A percentile compares a stretch with the other conserved stretches of the same genome.
Evolutionary conservation across 2,888 invertebrate species (phyloP).

Genomic region (Cephus sareptanus): DNA sequence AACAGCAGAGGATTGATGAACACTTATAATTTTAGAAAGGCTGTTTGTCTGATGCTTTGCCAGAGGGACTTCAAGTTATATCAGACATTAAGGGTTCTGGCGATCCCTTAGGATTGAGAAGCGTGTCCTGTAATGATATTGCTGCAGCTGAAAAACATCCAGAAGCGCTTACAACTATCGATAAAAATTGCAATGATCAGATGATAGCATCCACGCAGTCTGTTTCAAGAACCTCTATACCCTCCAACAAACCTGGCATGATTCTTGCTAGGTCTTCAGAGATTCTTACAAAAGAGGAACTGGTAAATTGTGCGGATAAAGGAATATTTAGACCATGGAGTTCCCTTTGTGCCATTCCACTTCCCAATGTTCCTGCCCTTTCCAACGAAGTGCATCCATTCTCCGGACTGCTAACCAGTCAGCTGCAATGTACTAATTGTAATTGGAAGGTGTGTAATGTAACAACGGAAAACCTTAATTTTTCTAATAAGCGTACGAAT

Average conservation of each 20-base stretch:
- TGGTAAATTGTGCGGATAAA: constrained; percentile 30
- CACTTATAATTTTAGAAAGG: constrained; percentile 69
- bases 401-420: constrained; percentile 80
- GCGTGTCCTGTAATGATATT: constrained; percentile 61
- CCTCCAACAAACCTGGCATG: constrained; percentile 55
- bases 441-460: constrained; percentile 71
- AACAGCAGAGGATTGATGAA: background rate
- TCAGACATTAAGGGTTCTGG: constrained; percentile 46
- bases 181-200: constrained; percentile 45
- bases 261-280: constrained; percentile 61
- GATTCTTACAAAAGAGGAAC: constrained; percentile 36
- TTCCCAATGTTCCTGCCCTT: constrained; percentile 36
- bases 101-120: constrained; percentile 51
- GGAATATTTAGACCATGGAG: constrained; percentile 49
- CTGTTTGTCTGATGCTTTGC: constrained; percentile 80
- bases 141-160: constrained; percentile 38
- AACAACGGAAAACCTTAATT: background rate
- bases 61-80: constrained; percentile 30
- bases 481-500: background rate
- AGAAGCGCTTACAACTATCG: constrained; percentile 35
- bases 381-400: constrained; percentile 73
- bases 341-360: constrained; percentile 54
- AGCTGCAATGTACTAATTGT: constrained; percentile 80
- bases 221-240: constrained; percentile 41
- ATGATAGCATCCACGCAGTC: constrained; percentile 45